A percentile compares a stretch with the other conserved stretches of the same genome.
Conservation (phyloP, 2,888 invertebrate genomes). For the Bugula neritina region DNA sequence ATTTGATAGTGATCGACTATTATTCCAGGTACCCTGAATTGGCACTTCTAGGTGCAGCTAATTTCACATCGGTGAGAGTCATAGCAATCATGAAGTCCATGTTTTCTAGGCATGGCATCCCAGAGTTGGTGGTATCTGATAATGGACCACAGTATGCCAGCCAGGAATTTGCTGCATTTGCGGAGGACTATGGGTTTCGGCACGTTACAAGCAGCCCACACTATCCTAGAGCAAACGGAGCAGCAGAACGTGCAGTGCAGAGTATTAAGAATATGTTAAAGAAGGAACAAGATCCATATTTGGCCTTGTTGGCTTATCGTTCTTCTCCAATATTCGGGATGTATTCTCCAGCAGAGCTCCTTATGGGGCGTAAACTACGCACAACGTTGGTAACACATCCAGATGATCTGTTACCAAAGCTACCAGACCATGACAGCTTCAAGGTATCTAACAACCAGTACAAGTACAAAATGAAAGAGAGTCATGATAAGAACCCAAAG, state of each 20-base stretch:
- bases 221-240: constrained; percentile 26
- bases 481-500: not conserved
- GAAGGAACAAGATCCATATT: not conserved
- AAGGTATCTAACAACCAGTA: not conserved
- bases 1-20: constrained; percentile 28
- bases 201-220: constrained; percentile 24
- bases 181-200: not conserved
- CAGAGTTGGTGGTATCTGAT: constrained; percentile 9
- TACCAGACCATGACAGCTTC: not conserved
- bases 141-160: constrained; percentile 27
- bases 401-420: not conserved
- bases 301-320: not conserved
- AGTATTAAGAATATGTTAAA: constrained; percentile 11
- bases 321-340: not conserved
- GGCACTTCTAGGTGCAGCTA: constrained; percentile 7
- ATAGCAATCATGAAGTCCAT: constrained; percentile 25
- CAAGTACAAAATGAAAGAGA: not conserved
- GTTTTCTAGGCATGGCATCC: constrained; percentile 28
- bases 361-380: not conserved
- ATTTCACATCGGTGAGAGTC: not conserved
- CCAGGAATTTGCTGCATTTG: constrained; percentile 17
- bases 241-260: constrained; percentile 26
- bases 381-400: not conserved
- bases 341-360: constrained; percentile 20
- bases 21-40: constrained; percentile 27